phyloP scores from a whole-genome alignment of 2,888 invertebrate genomes.

The Nasonovia ribisnigri region DNA sequence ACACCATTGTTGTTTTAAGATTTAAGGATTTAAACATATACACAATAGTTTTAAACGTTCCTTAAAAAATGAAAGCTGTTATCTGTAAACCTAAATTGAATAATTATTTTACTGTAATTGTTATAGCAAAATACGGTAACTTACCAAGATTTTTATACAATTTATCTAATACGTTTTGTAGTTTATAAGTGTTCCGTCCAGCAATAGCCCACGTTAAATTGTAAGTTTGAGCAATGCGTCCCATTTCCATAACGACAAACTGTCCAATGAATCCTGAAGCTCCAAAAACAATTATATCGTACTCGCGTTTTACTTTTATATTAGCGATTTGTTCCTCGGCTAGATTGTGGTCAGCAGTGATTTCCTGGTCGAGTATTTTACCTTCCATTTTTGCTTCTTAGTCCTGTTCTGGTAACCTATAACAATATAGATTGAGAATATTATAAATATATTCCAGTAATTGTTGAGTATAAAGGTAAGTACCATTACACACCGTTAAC shows the following conservation, averaged over 20 bases:
- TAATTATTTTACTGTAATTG: not conserved
- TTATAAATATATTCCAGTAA: not conserved
- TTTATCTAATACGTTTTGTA: slow-evolving; percentile 73
- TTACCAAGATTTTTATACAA: slow-evolving; percentile 72
- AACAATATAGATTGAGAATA: not conserved
- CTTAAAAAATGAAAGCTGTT: slow-evolving; percentile 24
- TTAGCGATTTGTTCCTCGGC: not conserved
- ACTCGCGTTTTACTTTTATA: slow-evolving; percentile 1
- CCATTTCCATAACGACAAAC: slow-evolving; percentile 80
- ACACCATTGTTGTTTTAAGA: slow-evolving; percentile 8
- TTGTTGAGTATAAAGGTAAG: not conserved
- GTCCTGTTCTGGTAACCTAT: not conserved
- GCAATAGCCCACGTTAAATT: slow-evolving; percentile 89
- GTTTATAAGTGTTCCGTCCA: slow-evolving; percentile 79
- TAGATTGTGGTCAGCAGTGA: not conserved
- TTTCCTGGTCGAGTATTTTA: not conserved
- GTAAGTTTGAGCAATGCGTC: slow-evolving; percentile 71
- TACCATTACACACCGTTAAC: not conserved
- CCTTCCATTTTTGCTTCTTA: not conserved
- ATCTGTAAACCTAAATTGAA: not conserved
- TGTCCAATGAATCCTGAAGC: slow-evolving; percentile 95
- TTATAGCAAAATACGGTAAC: not conserved
- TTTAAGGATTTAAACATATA: not conserved
- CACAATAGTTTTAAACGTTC: slow-evolving; percentile 28
- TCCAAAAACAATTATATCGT: slow-evolving; percentile 90